These are phyloP conservation scores for Pemphigus obesinymphae DNA, from an alignment of 1,140 invertebrate genomes.

Conservation along the genomic window DNA sequence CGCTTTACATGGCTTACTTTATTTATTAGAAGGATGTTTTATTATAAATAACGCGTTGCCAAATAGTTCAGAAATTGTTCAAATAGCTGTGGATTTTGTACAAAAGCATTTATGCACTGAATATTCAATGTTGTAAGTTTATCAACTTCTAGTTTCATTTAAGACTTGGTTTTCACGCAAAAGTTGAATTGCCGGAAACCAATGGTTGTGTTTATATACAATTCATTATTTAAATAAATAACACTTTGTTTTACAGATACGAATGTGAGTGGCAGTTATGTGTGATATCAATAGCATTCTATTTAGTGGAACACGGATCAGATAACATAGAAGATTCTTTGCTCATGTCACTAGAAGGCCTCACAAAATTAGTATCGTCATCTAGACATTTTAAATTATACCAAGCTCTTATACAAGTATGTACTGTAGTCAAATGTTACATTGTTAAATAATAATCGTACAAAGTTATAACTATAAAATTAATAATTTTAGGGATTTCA, in stretches of 20 bases:
- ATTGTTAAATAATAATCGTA: too few relatives aligned
- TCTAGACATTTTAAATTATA: conserved; percentile 42
- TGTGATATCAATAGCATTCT: conserved; percentile 39
- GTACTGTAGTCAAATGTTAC: background rate
- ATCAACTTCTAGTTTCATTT: background rate
- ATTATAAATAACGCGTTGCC: background rate
- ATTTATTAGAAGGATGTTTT: conserved; percentile 62
- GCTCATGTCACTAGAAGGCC: conserved; percentile 40
- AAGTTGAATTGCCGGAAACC: too few relatives aligned
- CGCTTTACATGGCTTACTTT: conserved; percentile 69
- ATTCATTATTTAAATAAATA: background rate
- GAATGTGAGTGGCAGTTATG: conserved; percentile 37
- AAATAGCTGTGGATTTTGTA: conserved; percentile 37
- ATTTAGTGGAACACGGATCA: conserved; percentile 15
- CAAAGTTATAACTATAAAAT: too few relatives aligned
- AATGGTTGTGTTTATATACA: background rate
- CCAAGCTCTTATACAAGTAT: conserved; percentile 45
- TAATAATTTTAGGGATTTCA: conserved; percentile 60
- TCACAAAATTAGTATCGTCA: conserved; percentile 40
- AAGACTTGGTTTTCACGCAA: too few relatives aligned
- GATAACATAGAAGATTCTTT: conserved; percentile 5
- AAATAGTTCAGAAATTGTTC: conserved; percentile 14
- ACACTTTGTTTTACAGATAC: background rate
- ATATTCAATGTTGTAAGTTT: conserved; percentile 35
- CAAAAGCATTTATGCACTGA: conserved; percentile 35